These are phyloP conservation scores for Myotis vivesi DNA, from an alignment of 2,797 vertebrate genomes.

Conservation along the genomic window DNA sequence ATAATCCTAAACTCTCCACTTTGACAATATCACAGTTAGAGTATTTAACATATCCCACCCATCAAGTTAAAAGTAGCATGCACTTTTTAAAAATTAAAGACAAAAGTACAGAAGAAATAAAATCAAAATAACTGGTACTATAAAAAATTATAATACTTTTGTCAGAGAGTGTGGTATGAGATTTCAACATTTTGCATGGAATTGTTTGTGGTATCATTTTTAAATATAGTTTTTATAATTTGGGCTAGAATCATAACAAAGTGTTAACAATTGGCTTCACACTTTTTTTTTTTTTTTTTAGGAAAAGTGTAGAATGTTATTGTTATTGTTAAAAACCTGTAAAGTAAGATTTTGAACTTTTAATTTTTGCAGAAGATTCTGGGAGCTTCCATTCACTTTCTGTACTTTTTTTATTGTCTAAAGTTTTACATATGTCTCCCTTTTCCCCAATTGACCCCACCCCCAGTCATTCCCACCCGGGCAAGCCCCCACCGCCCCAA, in stretches of 20 bases:
- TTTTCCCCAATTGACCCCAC: too few relatives aligned
- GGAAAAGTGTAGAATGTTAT: background rate
- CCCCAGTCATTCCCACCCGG: too few relatives aligned
- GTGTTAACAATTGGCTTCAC: background rate
- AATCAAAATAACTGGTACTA: background rate
- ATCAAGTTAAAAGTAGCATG: background rate
- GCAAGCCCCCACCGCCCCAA: too few relatives aligned
- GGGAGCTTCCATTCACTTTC: background rate
- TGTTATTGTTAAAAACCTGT: background rate
- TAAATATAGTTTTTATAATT: background rate
- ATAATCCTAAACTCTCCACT: background rate
- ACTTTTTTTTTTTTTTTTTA: background rate
- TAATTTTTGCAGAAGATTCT: background rate
- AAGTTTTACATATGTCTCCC: too few relatives aligned
- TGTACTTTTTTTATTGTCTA: background rate
- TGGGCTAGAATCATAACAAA: background rate
- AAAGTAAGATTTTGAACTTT: background rate
- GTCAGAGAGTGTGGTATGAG: background rate
- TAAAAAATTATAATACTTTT: constrained; percentile 42
- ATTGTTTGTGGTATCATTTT: background rate
- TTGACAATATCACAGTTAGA: background rate
- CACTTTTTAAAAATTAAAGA: background rate
- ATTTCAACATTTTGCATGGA: background rate
- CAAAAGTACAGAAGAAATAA: constrained; percentile 1
- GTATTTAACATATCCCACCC: background rate